A percentile compares a stretch with the other conserved stretches of the same genome.
Conservation (phyloP, 2,797 vertebrate genomes). For the Sebastolobus altivelis region DNA sequence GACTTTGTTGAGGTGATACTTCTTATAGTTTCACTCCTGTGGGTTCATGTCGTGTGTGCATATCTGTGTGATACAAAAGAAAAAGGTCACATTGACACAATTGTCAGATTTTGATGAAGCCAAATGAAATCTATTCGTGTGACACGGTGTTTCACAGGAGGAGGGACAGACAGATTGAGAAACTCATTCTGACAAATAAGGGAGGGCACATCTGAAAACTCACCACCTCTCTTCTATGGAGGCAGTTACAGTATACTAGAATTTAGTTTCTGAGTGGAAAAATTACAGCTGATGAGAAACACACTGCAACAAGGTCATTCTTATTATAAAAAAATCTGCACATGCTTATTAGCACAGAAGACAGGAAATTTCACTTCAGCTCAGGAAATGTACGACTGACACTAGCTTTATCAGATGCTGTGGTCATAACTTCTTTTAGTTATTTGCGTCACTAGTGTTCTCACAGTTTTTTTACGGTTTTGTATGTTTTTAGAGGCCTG, state of each 20-base stretch:
- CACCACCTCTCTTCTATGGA: not conserved
- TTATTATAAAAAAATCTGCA: not conserved
- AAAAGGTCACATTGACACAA: not conserved
- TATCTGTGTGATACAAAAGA: not conserved
- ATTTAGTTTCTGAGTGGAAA: not conserved
- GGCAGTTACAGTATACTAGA: not conserved
- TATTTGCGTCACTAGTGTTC: not conserved
- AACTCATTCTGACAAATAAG: not conserved
- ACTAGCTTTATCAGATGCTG: not conserved
- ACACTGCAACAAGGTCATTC: slow-evolving; percentile 7
- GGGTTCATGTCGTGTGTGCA: not conserved
- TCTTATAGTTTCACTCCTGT: not conserved
- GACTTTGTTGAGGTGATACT: not conserved
- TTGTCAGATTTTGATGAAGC: not conserved
- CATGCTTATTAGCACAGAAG: not conserved
- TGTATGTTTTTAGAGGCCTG: not conserved
- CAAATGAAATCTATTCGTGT: not conserved
- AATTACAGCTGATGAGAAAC: not conserved
- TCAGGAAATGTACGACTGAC: not conserved
- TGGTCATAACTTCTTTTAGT: not conserved
- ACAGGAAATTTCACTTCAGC: slow-evolving; percentile 8
- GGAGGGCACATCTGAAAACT: not conserved
- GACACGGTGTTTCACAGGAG: not conserved
- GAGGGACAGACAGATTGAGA: not conserved
- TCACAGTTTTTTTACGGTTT: not conserved